phyloP scores from a whole-genome alignment of 2,797 vertebrate genomes.

The Otus scops region DNA sequence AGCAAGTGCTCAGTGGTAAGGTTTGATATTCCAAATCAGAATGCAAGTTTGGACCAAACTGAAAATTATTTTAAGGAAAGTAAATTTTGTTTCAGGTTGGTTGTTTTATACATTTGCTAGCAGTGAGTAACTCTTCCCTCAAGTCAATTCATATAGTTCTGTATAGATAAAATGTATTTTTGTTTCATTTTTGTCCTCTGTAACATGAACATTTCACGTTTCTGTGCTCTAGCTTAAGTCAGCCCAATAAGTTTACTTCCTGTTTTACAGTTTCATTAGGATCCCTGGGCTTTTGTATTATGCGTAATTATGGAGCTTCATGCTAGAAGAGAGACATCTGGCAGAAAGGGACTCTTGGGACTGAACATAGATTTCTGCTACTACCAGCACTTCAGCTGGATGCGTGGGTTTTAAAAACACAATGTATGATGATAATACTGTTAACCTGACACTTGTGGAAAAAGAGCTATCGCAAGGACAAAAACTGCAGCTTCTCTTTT shows the following conservation, averaged over 20 bases:
- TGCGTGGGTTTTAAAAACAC: not conserved
- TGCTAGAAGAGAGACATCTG: not conserved
- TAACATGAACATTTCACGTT: not conserved
- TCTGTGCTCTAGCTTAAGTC: not conserved
- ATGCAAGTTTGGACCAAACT: not conserved
- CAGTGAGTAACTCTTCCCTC: not conserved
- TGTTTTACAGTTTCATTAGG: not conserved
- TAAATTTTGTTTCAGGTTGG: not conserved
- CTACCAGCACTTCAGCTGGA: not conserved
- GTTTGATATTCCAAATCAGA: constrained; percentile 1
- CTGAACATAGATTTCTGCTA: not conserved
- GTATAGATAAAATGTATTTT: not conserved
- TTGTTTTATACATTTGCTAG: not conserved
- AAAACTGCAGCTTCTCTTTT: not conserved
- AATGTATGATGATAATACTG: not conserved
- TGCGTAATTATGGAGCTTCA: not conserved
- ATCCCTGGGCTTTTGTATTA: not conserved
- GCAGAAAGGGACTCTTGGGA: not conserved
- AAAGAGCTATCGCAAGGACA: not conserved
- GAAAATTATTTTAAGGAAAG: not conserved
- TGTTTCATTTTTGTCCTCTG: not conserved
- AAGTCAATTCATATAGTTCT: not conserved
- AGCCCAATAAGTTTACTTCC: not conserved
- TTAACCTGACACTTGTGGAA: not conserved
- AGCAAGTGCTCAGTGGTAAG: not conserved